Percentiles rank a stretch among this genome's conserved stretches.
These are phyloP conservation scores for Ephialtes manifestator DNA, from an alignment of 2,888 invertebrate species.

Conservation along the genomic window DNA sequence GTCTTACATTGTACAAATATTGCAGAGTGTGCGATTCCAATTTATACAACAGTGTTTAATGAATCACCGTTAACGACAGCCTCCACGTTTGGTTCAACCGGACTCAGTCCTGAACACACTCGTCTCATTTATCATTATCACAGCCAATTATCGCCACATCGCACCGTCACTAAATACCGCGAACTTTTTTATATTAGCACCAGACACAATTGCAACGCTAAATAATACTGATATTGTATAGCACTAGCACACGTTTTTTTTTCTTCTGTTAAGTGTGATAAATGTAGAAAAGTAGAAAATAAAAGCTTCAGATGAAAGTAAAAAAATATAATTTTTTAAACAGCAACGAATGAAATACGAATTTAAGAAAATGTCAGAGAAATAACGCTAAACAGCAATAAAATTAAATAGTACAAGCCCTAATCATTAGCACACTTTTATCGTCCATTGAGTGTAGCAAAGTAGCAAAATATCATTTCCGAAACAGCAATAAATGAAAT, in stretches of 20 bases:
- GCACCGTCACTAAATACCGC: background rate
- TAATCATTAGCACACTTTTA: too few relatives aligned
- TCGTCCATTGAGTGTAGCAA: too few relatives aligned
- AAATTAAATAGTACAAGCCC: background rate
- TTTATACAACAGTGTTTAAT: conserved; percentile 10
- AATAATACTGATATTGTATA: background rate
- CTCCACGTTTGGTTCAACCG: background rate
- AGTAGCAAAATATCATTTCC: too few relatives aligned
- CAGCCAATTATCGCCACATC: conserved; percentile 26
- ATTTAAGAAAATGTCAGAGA: too few relatives aligned
- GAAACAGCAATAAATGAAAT: too few relatives aligned
- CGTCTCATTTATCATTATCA: conserved; percentile 12
- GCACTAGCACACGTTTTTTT: background rate
- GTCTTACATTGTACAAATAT: background rate
- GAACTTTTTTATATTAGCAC: background rate
- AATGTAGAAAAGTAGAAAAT: background rate
- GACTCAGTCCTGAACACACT: background rate
- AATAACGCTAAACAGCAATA: background rate
- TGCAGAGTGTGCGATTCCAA: background rate
- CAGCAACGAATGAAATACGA: too few relatives aligned
- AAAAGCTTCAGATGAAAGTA: background rate
- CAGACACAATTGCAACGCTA: background rate
- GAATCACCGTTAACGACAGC: conserved; percentile 15
- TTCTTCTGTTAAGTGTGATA: background rate
- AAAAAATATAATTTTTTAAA: too few relatives aligned